These are phyloP conservation scores for Lampris megalopsis DNA, from an alignment of 2,113 vertebrate species.

Conservation along the genomic window DNA sequence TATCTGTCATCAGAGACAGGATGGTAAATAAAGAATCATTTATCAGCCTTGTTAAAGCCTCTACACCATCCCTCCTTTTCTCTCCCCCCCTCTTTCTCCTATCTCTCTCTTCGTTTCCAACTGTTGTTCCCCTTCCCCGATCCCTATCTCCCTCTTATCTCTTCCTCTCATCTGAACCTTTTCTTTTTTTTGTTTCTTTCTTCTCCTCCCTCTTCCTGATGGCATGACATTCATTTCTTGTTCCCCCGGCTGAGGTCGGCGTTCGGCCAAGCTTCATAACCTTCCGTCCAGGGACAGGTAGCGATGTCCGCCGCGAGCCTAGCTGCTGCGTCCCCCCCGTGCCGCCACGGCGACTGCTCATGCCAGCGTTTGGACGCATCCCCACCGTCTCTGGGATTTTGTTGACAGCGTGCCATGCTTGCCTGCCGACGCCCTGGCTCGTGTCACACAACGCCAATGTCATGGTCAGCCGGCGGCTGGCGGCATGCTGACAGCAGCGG, in stretches of 20 bases:
- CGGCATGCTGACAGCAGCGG: slow-evolving; percentile 77
- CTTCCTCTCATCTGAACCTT: slow-evolving; percentile 19
- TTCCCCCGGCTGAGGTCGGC: not conserved
- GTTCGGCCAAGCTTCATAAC: not conserved
- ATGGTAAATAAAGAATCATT: slow-evolving; percentile 74
- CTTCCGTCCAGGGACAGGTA: slow-evolving; percentile 46
- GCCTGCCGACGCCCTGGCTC: slow-evolving; percentile 70
- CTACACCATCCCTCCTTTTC: slow-evolving; percentile 31
- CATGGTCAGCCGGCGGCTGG: slow-evolving; percentile 42
- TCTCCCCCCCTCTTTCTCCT: slow-evolving; percentile 48
- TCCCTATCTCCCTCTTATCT: slow-evolving; percentile 39
- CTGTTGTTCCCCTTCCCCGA: not conserved
- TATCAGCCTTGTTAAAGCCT: slow-evolving; percentile 66
- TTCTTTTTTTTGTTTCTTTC: slow-evolving; percentile 40
- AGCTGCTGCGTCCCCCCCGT: slow-evolving; percentile 15
- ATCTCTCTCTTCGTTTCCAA: slow-evolving; percentile 22
- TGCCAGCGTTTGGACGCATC: slow-evolving; percentile 44
- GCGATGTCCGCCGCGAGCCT: not conserved
- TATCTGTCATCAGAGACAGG: slow-evolving; percentile 76
- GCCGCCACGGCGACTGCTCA: not conserved
- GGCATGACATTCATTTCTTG: slow-evolving; percentile 46
- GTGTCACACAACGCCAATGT: slow-evolving; percentile 72
- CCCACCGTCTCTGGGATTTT: slow-evolving; percentile 27
- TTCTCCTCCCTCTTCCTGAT: not conserved
- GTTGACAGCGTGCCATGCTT: slow-evolving; percentile 61